Evolutionary conservation across 2,888 invertebrate genomes (phyloP), one percentile per base, ranked within the genome.

Genomic region (Ariolimax columbianus): DNA sequence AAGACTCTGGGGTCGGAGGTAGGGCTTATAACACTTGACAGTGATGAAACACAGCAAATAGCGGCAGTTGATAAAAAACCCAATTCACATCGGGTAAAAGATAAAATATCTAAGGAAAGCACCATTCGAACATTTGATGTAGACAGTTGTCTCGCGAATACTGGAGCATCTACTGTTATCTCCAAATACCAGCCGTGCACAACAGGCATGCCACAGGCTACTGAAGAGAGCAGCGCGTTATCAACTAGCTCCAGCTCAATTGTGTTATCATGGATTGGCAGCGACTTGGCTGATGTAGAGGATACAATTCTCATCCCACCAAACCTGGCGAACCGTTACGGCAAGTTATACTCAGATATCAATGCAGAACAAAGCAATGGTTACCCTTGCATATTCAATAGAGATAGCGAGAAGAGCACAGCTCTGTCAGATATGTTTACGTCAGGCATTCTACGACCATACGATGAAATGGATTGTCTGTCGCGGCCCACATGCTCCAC

Each of bases 221-320:
- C 43, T 1, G 66, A 63, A 23, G 47, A 66, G 6, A 36, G 63
- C 36, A 59, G 73, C 19, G 23, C 63, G n/a, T 23, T 72, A 19
- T 75, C 83, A 14, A 77, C 14, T 36, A 83, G 75, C 63, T 83
- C 83, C 19, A 83, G 83, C n/a, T 83, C 83, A 9, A 83, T 83
- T 36, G 83, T 83, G 0, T 59, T 83, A 19, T 77, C 77, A 33
- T 83, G 83, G 83, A 73, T 83, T 26, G 83, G 77, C 0, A 83
- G 83, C 51, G 77, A 83, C n/a, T 0, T 55, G 9, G 11, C 26
- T 1, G 81, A 81, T 33, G 2, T 38, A 30, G 80, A 68, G 23
- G 75, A 75, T 1, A 47, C 30, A 11, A 17, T 33, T 51, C 75
- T 33, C 6, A 43, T n/a, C n/a, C 33, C 75, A 19, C 36, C 75